Evolutionary conservation across 2,888 invertebrate genomes (phyloP), one percentile per base, ranked within the genome.

Genomic region (Thymelicus acteon): DNA sequence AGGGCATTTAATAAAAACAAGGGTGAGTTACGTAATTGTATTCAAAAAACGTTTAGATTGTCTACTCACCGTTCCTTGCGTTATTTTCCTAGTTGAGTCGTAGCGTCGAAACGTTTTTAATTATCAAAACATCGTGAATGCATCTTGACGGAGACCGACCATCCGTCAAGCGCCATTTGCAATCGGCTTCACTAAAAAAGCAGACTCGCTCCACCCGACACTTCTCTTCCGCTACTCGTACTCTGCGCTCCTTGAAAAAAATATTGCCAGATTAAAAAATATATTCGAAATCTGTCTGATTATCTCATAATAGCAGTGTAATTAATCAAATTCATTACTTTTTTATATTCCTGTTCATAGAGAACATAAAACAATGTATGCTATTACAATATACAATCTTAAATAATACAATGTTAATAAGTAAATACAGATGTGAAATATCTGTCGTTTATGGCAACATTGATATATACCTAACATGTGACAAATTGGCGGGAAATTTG

Each of bases 161-260:
- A 85, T 82, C 88, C 89, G 88, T 90, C 90, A 88, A 78, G 79
- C 88, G 91, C 92, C 91, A 91, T 92, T 91, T 89, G 89, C 90
- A 89, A 66, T 66, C 54, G 39, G 31, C 47, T 54, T 12, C 54
- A 54, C 19, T 52, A 52, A 13, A 8, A 12, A 31, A 57, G 13
- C 57, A 13, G 57, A 57, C 31, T 31, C 57, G 31, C 13, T 57
- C 57, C 57, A 31, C 57, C 57, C 31, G 31, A 31, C 24, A 24
- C 52, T 54, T n/a, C 19, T 15, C 64, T 39, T 64, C 64, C 52
- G 52, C 57, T 52, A 49, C 19, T 49, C 52, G 49, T n/a, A n/a
- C 49, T 49, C 52, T 63, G 31, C 37, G 48, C 7, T 48, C 4
- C 6, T 48, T 8, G 49, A 52, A 15, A 39, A 31, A 60, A 8